Conservation (phyloP, 2,113 vertebrate genomes). For the Pseudorhombus dupliciocellatus region DNA sequence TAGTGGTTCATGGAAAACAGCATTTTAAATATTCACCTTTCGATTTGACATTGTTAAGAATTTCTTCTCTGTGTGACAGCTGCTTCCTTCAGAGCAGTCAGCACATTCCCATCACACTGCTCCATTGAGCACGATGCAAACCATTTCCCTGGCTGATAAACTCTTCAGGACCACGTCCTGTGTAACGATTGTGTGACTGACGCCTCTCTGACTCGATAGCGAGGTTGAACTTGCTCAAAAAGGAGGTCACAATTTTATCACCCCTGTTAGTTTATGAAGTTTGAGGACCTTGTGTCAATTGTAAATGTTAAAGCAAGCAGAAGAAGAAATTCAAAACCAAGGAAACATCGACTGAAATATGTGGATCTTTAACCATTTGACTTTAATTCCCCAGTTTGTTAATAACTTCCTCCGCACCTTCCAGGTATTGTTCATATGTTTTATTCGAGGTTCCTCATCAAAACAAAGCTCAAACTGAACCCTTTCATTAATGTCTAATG, state of each 20-base stretch:
- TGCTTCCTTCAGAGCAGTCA: not conserved
- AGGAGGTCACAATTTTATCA: not conserved
- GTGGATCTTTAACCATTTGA: not conserved
- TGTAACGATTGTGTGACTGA: not conserved
- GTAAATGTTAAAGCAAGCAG: no score
- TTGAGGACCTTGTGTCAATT: no score
- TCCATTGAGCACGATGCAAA: not conserved
- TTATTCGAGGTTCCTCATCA: not conserved
- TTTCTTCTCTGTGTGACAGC: not conserved
- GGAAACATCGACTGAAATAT: not conserved
- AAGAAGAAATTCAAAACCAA: no score
- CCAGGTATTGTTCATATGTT: not conserved
- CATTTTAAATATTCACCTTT: no score
- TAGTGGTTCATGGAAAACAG: not conserved
- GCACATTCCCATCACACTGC: not conserved
- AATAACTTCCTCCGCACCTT: not conserved
- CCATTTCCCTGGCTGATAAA: not conserved
- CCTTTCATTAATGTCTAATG: not conserved
- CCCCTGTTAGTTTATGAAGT: not conserved
- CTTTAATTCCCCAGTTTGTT: not conserved
- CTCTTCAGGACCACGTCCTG: not conserved
- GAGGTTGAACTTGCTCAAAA: not conserved
- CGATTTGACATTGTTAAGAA: no score
- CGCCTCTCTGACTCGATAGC: not conserved
- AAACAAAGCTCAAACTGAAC: not conserved